Evolutionary conservation across 2,797 vertebrate genomes (phyloP).

Genomic region (Pampus argenteus): DNA sequence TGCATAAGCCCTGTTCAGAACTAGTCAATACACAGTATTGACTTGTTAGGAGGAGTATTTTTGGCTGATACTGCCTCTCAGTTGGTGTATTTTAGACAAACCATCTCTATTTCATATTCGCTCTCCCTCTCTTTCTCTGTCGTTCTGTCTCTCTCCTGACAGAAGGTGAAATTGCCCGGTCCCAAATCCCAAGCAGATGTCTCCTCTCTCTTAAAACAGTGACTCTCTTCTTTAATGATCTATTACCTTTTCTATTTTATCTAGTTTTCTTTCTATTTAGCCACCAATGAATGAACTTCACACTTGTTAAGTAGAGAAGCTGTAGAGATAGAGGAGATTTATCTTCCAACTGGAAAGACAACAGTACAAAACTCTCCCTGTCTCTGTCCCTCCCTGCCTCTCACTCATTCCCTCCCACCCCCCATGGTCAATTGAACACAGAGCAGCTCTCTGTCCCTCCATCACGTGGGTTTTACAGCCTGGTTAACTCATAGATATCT

Average conservation of each 20-base stretch:
- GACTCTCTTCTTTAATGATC: neutral
- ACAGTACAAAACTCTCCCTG: constrained; percentile 64
- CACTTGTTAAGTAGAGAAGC: constrained; percentile 1
- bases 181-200: constrained; percentile 69
- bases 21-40: constrained; percentile 72
- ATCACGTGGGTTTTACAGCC: constrained; percentile 68
- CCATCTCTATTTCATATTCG: constrained; percentile 32
- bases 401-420: constrained; percentile 56
- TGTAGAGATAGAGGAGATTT: constrained; percentile 34
- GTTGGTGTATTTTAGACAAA: constrained; percentile 45
- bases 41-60: constrained; percentile 70
- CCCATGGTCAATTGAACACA: constrained; percentile 63
- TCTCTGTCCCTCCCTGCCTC: constrained; percentile 46
- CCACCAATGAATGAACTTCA: neutral
- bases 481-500: constrained; percentile 62
- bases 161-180: constrained; percentile 53
- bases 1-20: constrained; percentile 65
- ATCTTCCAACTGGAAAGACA: constrained; percentile 26
- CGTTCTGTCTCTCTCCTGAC: constrained; percentile 28
- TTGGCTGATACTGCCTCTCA: constrained; percentile 65
- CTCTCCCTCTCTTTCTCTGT: constrained; percentile 11
- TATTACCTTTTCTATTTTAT: neutral
- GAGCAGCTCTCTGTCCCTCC: constrained; percentile 66
- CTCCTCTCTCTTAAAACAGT: constrained; percentile 16
- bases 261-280: too few relatives aligned